These are phyloP conservation scores for Sylvilagus floridanus DNA, from an alignment of 2,797 vertebrate genomes.

Conservation along the genomic window DNA sequence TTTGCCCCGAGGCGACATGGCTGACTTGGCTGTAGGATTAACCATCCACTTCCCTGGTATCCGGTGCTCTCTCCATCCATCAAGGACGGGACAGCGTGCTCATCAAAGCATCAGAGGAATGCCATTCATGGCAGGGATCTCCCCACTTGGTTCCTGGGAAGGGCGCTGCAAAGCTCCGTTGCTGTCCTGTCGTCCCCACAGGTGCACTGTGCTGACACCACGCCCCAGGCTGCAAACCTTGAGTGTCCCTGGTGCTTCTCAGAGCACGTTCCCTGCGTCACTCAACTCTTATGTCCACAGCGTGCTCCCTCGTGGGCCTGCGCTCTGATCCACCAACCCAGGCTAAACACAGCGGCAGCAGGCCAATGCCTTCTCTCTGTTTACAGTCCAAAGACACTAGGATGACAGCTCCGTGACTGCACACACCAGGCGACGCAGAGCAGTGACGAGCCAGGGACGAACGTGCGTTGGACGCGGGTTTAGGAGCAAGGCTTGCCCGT, in stretches of 20 bases:
- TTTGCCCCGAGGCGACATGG: too few species aligned
- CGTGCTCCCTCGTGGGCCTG: accelerated
- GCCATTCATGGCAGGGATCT: background rate
- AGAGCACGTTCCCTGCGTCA: background rate
- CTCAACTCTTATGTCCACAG: accelerated
- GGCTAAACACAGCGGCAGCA: background rate
- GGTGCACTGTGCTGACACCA: background rate
- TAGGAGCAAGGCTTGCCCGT: accelerated
- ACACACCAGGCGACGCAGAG: background rate
- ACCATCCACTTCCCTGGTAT: accelerated
- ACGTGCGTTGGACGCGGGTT: accelerated
- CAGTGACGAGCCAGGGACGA: background rate
- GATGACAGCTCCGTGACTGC: background rate
- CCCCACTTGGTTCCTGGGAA: background rate
- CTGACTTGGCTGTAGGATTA: background rate
- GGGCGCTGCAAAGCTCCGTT: background rate
- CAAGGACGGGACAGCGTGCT: background rate
- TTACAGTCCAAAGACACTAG: background rate
- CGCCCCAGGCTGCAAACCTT: background rate
- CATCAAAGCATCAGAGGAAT: background rate
- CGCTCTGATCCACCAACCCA: background rate
- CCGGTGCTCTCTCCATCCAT: background rate
- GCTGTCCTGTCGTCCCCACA: too few species aligned
- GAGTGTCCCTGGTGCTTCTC: too few species aligned
- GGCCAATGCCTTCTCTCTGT: too few species aligned